A percentile compares a stretch with the other conserved stretches of the same genome.
phyloP scores from a whole-genome alignment of 2,797 vertebrate genomes.

The Hemitrygon akajei region DNA sequence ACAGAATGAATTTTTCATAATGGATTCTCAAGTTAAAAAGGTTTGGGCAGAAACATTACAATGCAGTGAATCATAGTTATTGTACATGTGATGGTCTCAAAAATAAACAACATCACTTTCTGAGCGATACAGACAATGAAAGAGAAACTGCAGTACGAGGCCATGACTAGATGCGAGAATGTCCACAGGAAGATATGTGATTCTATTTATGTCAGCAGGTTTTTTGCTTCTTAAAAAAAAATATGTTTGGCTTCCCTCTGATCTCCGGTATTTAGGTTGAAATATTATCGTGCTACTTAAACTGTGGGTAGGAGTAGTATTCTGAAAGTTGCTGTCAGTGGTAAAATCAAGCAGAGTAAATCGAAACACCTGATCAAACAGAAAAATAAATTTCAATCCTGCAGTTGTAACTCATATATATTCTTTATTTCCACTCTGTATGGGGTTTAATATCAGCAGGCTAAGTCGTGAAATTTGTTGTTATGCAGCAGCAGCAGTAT shows the following conservation, averaged over 20 bases:
- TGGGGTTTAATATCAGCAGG: no score
- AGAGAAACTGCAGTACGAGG: neutral
- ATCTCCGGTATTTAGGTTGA: constrained; percentile 16
- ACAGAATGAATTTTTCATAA: constrained; percentile 27
- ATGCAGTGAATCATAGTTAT: constrained; percentile 27
- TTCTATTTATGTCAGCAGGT: neutral
- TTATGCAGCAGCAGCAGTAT: no score
- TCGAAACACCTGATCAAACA: neutral
- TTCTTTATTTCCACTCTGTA: neutral
- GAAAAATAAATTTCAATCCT: constrained; percentile 18
- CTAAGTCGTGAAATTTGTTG: no score
- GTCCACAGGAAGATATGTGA: neutral
- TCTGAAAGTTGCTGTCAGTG: constrained; percentile 1
- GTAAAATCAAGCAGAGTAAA: neutral
- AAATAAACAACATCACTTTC: neutral
- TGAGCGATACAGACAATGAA: neutral
- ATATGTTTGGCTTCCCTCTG: neutral
- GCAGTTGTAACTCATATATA: neutral
- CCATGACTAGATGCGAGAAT: neutral
- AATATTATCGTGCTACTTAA: neutral
- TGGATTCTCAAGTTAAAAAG: constrained; percentile 32
- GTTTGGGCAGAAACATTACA: constrained; percentile 18
- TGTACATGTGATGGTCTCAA: neutral
- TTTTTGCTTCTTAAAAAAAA: neutral
- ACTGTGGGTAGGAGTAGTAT: neutral